Evolutionary conservation across 2,888 invertebrate species (phyloP).

Genomic region (Trisateles emortualis): DNA sequence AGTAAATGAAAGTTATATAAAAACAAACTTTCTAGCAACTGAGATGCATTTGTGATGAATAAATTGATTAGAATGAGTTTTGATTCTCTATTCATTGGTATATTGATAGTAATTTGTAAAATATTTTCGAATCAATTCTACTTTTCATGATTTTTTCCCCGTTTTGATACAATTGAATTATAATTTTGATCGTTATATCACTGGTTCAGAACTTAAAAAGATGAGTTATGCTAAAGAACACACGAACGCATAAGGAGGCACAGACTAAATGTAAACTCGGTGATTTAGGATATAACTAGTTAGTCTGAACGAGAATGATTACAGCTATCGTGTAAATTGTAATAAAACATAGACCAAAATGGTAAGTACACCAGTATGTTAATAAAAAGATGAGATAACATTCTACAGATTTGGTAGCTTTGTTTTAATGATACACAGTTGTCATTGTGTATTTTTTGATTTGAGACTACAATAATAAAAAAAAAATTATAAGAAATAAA

Average conservation of each 20-base stretch:
- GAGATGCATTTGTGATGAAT: too few species aligned
- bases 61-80: too few species aligned
- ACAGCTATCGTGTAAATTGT: constrained; percentile 7
- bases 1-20: too few species aligned
- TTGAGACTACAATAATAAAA: neutral
- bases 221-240: neutral
- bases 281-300: constrained; percentile 8
- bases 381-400: neutral
- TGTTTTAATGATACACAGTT: neutral
- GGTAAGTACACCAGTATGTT: constrained; percentile 4
- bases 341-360: constrained; percentile 7
- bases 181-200: too few species aligned
- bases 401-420: constrained; percentile 2
- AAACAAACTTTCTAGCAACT: too few species aligned
- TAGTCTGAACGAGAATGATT: constrained; percentile 9
- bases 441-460: neutral
- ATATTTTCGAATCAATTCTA: too few species aligned
- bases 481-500: neutral
- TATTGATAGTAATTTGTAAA: too few species aligned
- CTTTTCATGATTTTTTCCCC: too few species aligned
- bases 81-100: too few species aligned
- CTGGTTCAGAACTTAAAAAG: too few species aligned
- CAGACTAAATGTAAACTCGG: neutral
- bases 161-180: too few species aligned
- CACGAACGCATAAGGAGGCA: neutral